Evolutionary conservation across 2,113 vertebrate species (phyloP).

Genomic region (Puntigrus tetrazona): DNA sequence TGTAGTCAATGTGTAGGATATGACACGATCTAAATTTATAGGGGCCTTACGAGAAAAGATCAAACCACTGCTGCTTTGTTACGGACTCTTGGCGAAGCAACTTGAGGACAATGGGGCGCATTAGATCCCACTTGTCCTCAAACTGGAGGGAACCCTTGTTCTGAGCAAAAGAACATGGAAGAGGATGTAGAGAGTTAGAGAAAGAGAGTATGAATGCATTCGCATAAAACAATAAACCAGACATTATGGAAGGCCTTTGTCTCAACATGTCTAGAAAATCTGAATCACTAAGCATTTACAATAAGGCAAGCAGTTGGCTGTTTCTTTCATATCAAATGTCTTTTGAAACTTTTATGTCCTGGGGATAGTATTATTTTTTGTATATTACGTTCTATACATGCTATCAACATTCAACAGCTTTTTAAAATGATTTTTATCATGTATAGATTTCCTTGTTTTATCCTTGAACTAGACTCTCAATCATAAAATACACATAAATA

Average conservation of each 20-base stretch:
- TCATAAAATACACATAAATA: too few species aligned
- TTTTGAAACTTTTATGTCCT: background rate
- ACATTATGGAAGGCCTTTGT: background rate
- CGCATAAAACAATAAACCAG: background rate
- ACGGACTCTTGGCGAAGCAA: conserved; percentile 97
- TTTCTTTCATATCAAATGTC: background rate
- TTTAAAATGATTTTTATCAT: background rate
- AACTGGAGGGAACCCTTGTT: conserved; percentile 99
- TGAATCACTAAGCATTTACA: background rate
- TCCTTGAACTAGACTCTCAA: background rate
- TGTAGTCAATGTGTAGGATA: background rate
- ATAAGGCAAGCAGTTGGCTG: background rate
- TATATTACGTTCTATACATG: background rate
- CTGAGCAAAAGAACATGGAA: conserved; percentile 60
- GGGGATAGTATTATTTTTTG: too few species aligned
- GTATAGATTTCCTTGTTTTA: background rate
- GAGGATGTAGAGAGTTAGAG: background rate
- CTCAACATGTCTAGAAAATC: background rate
- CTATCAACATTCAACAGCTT: background rate
- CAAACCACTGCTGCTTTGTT: conserved; percentile 98
- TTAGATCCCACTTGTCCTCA: conserved; percentile 99
- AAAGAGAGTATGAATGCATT: background rate
- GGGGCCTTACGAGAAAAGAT: conserved; percentile 94
- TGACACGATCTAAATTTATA: background rate
- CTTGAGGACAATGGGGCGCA: conserved; percentile 97